A percentile compares a stretch with the other conserved stretches of the same genome.
Evolutionary conservation across 2,113 vertebrate species (phyloP).

Genomic region (Gambusia affinis): DNA sequence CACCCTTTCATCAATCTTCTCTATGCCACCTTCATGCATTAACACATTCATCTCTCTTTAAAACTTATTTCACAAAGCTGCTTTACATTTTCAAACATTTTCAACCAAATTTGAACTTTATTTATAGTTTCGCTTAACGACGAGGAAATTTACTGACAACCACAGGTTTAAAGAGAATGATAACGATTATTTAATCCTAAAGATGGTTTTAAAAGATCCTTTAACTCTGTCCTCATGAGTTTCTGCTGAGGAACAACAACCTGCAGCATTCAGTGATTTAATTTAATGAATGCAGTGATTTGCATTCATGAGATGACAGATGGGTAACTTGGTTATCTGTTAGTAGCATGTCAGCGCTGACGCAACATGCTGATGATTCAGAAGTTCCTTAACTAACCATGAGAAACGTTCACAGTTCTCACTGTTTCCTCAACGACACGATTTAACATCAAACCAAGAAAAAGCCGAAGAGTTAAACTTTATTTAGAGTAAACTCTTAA

Average conservation of each 20-base stretch:
- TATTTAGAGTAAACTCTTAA: background rate
- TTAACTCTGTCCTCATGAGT: background rate
- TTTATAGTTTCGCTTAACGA: too few relatives aligned
- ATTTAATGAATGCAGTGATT: slow-evolving; percentile 11
- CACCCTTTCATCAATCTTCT: too few relatives aligned
- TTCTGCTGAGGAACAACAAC: background rate
- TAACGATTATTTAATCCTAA: background rate
- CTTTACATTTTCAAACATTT: too few relatives aligned
- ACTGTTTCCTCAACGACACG: background rate
- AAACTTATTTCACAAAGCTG: too few relatives aligned
- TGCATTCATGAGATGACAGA: slow-evolving; percentile 26
- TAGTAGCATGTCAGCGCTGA: slow-evolving; percentile 29
- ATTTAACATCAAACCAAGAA: background rate
- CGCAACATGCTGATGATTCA: slow-evolving; percentile 37
- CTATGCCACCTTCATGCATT: too few relatives aligned
- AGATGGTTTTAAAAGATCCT: background rate
- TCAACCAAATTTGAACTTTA: too few relatives aligned
- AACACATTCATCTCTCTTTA: too few relatives aligned
- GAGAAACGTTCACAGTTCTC: background rate
- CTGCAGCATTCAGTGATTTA: background rate
- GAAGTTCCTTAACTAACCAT: background rate
- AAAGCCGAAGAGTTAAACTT: background rate
- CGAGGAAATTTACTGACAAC: too few relatives aligned
- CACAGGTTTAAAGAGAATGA: too few relatives aligned
- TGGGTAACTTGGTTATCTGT: slow-evolving; percentile 47